Evolutionary conservation across 2,113 vertebrate species (phyloP).

Genomic region (Corythaeola cristata): DNA sequence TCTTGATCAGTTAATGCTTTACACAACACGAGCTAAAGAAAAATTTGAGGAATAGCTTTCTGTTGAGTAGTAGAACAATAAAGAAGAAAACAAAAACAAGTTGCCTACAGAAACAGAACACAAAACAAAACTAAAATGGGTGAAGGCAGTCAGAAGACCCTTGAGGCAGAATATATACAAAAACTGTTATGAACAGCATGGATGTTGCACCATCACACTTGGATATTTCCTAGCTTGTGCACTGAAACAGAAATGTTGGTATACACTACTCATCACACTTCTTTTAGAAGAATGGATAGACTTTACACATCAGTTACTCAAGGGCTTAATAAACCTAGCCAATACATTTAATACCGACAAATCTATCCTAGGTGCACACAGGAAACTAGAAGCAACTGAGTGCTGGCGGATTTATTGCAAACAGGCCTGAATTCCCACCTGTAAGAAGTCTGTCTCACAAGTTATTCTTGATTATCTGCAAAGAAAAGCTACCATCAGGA

Average conservation of each 20-base stretch:
- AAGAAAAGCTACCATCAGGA: not conserved
- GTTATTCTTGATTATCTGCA: not conserved
- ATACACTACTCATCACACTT: not conserved
- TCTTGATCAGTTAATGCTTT: not conserved
- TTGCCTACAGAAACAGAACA: not conserved
- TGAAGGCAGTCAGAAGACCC: not conserved
- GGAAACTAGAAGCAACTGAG: not conserved
- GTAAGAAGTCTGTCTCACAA: not conserved
- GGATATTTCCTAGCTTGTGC: not conserved
- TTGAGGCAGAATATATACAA: not conserved
- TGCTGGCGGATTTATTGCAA: not conserved
- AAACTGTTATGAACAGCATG: not conserved
- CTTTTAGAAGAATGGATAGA: not conserved
- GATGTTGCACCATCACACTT: not conserved
- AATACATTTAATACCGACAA: not conserved
- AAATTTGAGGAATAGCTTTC: not conserved
- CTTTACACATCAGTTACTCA: not conserved
- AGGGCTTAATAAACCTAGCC: not conserved
- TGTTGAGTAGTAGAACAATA: not conserved
- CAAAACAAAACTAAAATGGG: not conserved
- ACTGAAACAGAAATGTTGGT: not conserved
- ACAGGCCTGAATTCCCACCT: not conserved
- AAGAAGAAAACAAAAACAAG: not conserved
- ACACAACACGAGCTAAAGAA: not conserved
- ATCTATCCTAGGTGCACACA: not conserved